A percentile compares a stretch with the other conserved stretches of the same genome.
Evolutionary conservation across 2,888 invertebrate species (phyloP).

Genomic region (Onthophagus sagittarius): DNA sequence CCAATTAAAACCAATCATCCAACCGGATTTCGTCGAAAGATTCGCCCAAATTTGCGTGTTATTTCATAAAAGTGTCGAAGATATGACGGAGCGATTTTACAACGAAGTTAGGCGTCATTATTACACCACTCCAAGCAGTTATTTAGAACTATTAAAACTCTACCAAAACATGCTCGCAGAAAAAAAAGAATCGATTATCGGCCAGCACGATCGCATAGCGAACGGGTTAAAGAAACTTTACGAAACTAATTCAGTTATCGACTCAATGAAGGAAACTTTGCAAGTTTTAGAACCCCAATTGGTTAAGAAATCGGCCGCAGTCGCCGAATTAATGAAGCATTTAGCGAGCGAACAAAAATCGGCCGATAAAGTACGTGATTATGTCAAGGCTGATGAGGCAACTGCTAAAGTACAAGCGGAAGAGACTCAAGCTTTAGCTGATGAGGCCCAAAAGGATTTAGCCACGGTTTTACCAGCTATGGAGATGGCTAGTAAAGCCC

Average conservation of each 20-base stretch:
- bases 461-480: conserved; percentile 84
- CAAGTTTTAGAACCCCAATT: conserved; percentile 77
- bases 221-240: conserved; percentile 78
- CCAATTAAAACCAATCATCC: conserved; percentile 59
- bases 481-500: conserved; percentile 77
- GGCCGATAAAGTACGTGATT: conserved; percentile 74
- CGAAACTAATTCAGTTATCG: conserved; percentile 77
- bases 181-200: conserved; percentile 66
- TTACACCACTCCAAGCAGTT: conserved; percentile 90
- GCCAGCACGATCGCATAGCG: conserved; percentile 64
- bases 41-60: conserved; percentile 66
- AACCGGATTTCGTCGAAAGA: conserved; percentile 50
- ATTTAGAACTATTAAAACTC: conserved; percentile 78
- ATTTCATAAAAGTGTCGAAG: conserved; percentile 77
- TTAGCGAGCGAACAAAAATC: conserved; percentile 76
- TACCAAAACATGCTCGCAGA: conserved; percentile 67
- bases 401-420: conserved; percentile 83
- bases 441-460: conserved; percentile 79
- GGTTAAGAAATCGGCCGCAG: conserved; percentile 71
- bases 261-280: conserved; percentile 80
- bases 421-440: conserved; percentile 78
- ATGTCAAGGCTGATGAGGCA: conserved; percentile 80
- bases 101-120: conserved; percentile 80
- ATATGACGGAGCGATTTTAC: conserved; percentile 72
- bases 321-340: conserved; percentile 68